Conservation (phyloP, 2,797 vertebrate genomes). For the Protonibea diacanthus region DNA sequence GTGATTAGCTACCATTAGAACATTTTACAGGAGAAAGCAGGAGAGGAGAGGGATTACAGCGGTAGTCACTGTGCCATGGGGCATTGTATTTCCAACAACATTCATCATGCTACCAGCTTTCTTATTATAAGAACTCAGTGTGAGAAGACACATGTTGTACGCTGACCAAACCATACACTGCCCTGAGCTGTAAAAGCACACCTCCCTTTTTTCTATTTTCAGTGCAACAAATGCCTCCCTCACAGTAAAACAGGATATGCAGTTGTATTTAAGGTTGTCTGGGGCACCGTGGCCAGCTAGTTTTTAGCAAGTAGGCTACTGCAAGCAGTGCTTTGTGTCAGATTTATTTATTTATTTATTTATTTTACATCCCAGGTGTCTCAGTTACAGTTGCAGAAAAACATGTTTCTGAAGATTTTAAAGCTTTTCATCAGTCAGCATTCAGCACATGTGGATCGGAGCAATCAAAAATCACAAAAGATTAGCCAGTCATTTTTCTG, state of each 20-base stretch:
- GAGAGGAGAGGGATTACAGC: constrained; percentile 30
- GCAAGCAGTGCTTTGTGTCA: neutral
- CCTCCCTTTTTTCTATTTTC: constrained; percentile 45
- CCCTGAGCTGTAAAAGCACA: constrained; percentile 21
- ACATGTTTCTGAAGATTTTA: neutral
- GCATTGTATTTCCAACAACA: constrained; percentile 60
- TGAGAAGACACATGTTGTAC: constrained; percentile 35
- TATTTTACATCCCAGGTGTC: neutral
- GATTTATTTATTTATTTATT: neutral
- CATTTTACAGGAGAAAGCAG: constrained; percentile 38
- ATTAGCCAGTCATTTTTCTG: constrained; percentile 15
- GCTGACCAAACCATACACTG: constrained; percentile 20
- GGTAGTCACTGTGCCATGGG: constrained; percentile 34
- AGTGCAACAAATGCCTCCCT: constrained; percentile 35
- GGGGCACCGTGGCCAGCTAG: neutral
- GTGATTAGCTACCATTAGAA: constrained; percentile 55
- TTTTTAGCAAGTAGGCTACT: neutral
- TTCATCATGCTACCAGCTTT: constrained; percentile 58
- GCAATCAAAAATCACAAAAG: neutral
- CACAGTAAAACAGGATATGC: constrained; percentile 32
- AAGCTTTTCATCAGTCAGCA: neutral
- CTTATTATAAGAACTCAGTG: constrained; percentile 41
- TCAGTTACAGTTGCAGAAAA: neutral
- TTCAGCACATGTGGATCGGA: neutral
- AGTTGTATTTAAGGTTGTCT: constrained; percentile 19